phyloP scores from a whole-genome alignment of 2,888 invertebrate species.

The Athripsodes cinereus region DNA sequence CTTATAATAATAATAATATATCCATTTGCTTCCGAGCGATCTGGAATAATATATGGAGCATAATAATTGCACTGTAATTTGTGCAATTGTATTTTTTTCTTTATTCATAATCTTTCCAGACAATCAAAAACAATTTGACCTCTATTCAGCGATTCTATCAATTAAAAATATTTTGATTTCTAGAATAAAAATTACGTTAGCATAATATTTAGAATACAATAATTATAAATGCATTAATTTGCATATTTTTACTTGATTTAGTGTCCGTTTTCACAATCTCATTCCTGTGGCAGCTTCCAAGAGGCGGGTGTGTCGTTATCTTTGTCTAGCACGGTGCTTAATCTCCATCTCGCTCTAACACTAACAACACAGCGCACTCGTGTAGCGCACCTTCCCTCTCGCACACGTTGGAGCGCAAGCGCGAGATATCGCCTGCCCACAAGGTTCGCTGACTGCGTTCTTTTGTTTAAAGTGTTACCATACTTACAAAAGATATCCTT shows the following conservation, averaged over 20 bases:
- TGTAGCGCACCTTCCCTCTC: conserved; percentile 28
- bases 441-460: conserved; percentile 57
- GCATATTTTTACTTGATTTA: not conserved
- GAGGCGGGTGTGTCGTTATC: conserved; percentile 22
- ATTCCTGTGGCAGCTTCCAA: conserved; percentile 20
- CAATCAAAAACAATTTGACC: too few relatives aligned
- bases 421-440: conserved; percentile 57
- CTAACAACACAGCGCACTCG: conserved; percentile 1
- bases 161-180: too few relatives aligned
- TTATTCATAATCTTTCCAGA: too few relatives aligned
- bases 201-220: too few relatives aligned
- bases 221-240: too few relatives aligned
- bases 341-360: conserved; percentile 15
- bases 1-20: too few relatives aligned
- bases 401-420: conserved; percentile 54
- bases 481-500: conserved; percentile 24
- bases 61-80: too few relatives aligned
- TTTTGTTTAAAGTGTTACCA: conserved; percentile 52
- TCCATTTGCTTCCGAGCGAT: too few relatives aligned
- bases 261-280: conserved; percentile 3
- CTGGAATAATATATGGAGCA: too few relatives aligned
- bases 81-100: too few relatives aligned
- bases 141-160: too few relatives aligned
- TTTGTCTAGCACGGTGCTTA: conserved; percentile 16
- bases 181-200: too few relatives aligned